Evolutionary conservation across 2,888 invertebrate species (phyloP).

Genomic region (Neocrepidodera transversa): DNA sequence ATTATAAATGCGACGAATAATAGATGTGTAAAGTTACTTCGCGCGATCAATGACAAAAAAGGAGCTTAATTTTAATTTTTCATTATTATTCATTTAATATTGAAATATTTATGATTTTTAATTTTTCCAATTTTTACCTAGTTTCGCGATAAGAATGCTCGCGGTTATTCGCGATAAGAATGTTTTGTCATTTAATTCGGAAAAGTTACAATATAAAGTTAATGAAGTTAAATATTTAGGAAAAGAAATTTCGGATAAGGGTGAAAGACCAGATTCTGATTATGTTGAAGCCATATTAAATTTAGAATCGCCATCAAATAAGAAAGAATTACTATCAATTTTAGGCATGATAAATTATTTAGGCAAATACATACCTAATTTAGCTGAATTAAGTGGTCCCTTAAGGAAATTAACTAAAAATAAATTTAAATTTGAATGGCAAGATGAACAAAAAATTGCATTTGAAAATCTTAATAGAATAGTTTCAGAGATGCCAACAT

Average conservation of each 20-base stretch:
- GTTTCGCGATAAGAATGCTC: no score
- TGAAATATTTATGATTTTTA: no score
- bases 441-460: constrained; percentile 27
- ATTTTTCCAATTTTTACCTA: no score
- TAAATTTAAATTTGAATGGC: constrained; percentile 42
- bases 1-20: no score
- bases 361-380: constrained; percentile 38
- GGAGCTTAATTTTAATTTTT: no score
- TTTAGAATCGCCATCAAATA: constrained; percentile 36
- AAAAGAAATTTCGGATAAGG: constrained; percentile 4
- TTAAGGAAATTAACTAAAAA: constrained; percentile 41
- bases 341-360: constrained; percentile 48
- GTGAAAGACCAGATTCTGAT: constrained; percentile 12
- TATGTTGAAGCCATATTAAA: constrained; percentile 6
- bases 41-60: no score
- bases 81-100: no score
- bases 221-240: constrained; percentile 13
- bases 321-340: constrained; percentile 43
- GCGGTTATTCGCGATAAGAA: no score
- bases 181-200: no score
- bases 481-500: not conserved
- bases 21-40: no score
- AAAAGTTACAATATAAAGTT: constrained; percentile 14
- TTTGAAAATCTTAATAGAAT: not conserved
- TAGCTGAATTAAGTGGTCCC: constrained; percentile 33